These are phyloP conservation scores for Neelides sp. DNA, from an alignment of 1,140 invertebrate genomes.

Conservation along the genomic window DNA sequence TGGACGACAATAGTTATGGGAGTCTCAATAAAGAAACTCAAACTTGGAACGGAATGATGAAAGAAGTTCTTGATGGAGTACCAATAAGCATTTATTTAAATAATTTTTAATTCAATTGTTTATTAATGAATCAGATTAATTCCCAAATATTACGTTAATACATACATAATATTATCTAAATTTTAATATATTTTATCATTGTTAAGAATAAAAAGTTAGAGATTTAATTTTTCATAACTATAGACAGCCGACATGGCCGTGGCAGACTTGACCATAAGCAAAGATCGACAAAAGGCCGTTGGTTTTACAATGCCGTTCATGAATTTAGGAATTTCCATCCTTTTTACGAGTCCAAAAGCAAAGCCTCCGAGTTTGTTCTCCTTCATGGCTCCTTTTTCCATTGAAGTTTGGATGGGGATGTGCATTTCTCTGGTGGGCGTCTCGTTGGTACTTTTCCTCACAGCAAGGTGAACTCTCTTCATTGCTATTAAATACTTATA, in stretches of 20 bases:
- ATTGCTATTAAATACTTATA: not conserved
- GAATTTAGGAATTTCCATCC: slow-evolving; percentile 62
- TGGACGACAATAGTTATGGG: slow-evolving; percentile 64
- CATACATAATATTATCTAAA: slow-evolving; percentile 4
- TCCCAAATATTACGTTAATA: not conserved
- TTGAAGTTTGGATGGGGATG: slow-evolving; percentile 94
- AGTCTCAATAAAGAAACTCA: slow-evolving; percentile 45
- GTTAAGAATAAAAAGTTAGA: not conserved
- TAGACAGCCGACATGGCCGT: slow-evolving; percentile 43
- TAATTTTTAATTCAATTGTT: not conserved
- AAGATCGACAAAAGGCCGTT: slow-evolving; percentile 40
- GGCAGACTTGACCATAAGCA: slow-evolving; percentile 43
- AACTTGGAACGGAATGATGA: slow-evolving; percentile 79
- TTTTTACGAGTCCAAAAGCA: slow-evolving; percentile 82
- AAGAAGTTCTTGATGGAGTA: slow-evolving; percentile 61
- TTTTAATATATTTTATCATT: not conserved
- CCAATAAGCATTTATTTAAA: slow-evolving; percentile 32
- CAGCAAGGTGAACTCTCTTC: slow-evolving; percentile 57
- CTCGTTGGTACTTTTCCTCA: slow-evolving; percentile 77
- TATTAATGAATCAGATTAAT: not conserved
- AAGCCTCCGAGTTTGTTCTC: slow-evolving; percentile 83
- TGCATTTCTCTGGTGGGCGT: slow-evolving; percentile 84
- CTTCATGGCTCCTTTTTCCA: slow-evolving; percentile 76
- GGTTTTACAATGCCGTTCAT: slow-evolving; percentile 47
- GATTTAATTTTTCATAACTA: too few species aligned